Percentiles rank a stretch among this genome's conserved stretches.
Evolutionary conservation across 2,888 invertebrate genomes (phyloP).

Genomic region (Lamellibrachia satsuma): DNA sequence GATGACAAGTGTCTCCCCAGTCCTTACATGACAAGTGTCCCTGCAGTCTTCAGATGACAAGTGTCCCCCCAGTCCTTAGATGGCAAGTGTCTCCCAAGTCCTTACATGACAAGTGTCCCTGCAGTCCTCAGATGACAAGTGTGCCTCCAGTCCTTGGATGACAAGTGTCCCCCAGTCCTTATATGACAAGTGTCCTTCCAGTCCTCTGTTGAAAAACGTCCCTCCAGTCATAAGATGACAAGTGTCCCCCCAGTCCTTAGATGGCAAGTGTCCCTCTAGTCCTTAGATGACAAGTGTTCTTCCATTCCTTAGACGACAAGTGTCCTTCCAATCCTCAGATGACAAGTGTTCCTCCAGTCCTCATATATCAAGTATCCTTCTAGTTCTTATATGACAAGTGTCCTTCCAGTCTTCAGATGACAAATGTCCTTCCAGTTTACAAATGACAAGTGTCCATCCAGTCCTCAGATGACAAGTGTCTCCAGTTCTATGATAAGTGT

Average conservation of each 20-base stretch:
- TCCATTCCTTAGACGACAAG: too few species aligned
- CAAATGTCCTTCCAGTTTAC: background rate
- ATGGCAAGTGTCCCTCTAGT: too few species aligned
- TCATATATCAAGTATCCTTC: too few species aligned
- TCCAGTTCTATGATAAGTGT: background rate
- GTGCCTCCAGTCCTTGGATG: background rate
- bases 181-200: background rate
- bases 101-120: background rate
- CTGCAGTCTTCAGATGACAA: background rate
- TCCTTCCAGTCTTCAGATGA: too few species aligned
- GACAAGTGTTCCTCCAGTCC: too few species aligned
- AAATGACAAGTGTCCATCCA: background rate
- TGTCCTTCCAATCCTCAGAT: too few species aligned
- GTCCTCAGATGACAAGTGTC: background rate
- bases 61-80: background rate
- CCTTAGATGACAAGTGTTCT: too few species aligned
- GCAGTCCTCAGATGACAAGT: background rate
- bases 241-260: too few species aligned
- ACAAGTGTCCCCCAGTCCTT: background rate
- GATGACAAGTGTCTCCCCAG: background rate
- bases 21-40: background rate
- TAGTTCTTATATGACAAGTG: too few species aligned
- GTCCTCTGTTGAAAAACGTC: too few species aligned
- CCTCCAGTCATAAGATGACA: too few species aligned
- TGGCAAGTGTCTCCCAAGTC: background rate